Evolutionary conservation across 2,797 vertebrate genomes (phyloP).

Genomic region (Ctenopoma kingsleyae): DNA sequence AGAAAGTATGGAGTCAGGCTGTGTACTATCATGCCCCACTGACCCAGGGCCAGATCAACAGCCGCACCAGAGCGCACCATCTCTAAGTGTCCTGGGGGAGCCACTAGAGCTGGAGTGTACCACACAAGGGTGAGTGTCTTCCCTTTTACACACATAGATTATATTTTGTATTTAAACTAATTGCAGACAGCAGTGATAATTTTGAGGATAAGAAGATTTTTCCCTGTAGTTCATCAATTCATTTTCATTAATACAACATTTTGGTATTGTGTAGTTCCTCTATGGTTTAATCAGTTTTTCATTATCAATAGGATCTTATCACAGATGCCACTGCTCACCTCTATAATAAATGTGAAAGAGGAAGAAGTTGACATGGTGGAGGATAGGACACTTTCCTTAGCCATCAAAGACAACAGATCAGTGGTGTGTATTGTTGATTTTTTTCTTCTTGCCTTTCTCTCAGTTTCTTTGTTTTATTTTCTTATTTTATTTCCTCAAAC

Average conservation of each 20-base stretch:
- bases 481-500: background rate
- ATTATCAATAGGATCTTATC: constrained; percentile 48
- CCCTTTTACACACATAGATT: background rate
- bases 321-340: background rate
- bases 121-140: constrained; percentile 37
- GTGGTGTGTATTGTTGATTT: constrained; percentile 22
- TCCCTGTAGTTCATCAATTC: background rate
- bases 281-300: constrained; percentile 5
- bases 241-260: background rate
- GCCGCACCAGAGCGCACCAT: background rate
- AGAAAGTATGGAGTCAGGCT: background rate
- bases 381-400: background rate
- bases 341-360: constrained; percentile 8
- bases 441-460: background rate
- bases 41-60: constrained; percentile 51
- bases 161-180: background rate
- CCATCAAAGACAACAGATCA: constrained; percentile 9
- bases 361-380: constrained; percentile 7
- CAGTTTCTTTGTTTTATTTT: background rate
- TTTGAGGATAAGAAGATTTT: background rate
- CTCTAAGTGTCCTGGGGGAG: constrained; percentile 18
- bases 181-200: background rate
- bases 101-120: constrained; percentile 5
- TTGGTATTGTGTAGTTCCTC: background rate
- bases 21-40: constrained; percentile 32